Conservation (phyloP, 2,888 invertebrate species). For the Lordiphosa andalusiaca region DNA sequence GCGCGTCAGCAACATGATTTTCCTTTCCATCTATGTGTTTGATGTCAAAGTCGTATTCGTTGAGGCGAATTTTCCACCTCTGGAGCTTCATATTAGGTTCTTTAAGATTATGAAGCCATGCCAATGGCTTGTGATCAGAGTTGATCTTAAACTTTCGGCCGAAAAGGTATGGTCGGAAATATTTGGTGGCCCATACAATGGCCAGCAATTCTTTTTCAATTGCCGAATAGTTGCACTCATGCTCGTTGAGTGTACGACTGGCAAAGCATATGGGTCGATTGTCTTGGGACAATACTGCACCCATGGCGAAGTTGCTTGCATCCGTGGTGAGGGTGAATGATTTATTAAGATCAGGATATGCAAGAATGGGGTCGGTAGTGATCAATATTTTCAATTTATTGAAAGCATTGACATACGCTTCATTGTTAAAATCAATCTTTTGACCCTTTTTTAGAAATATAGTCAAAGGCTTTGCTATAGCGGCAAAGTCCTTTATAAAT, state of each 20-base stretch:
- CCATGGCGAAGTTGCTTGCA: conserved; percentile 9
- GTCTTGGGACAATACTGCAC: conserved; percentile 14
- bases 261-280: conserved; percentile 7
- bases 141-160: background rate
- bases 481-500: conserved; percentile 1
- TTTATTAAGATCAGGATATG: conserved; percentile 2
- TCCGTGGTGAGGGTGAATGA: conserved; percentile 6
- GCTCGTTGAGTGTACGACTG: conserved; percentile 4
- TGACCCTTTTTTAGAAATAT: background rate
- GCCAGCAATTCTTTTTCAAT: conserved; percentile 8
- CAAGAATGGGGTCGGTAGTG: background rate
- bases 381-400: conserved; percentile 4
- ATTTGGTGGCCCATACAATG: conserved; percentile 5
- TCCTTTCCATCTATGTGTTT: background rate
- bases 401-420: background rate
- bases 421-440: background rate
- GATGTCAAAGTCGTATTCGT: background rate
- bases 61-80: background rate
- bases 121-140: conserved; percentile 2
- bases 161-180: conserved; percentile 1
- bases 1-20: background rate
- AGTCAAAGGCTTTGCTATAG: conserved; percentile 4
- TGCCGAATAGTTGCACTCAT: conserved; percentile 6
- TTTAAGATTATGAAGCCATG: background rate
- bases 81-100: background rate